Evolutionary conservation across 2,888 invertebrate species (phyloP).

Genomic region (Scaptomyza tumidula): DNA sequence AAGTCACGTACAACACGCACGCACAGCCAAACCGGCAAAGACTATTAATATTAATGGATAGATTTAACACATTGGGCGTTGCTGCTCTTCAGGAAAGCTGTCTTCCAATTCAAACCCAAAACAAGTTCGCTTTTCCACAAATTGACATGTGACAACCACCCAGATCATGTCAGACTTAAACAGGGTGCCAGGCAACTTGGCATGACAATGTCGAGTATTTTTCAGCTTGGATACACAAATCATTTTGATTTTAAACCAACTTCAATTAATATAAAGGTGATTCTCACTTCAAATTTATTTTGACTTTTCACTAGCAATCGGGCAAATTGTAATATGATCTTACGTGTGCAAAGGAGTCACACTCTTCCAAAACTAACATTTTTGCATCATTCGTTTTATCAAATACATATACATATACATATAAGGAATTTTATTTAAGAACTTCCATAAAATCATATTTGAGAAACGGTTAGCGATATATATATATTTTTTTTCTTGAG

Average conservation of each 20-base stretch:
- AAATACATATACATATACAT: no score
- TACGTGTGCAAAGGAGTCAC: no score
- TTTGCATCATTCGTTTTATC: no score
- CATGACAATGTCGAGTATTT: slow-evolving; percentile 53
- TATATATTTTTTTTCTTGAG: no score
- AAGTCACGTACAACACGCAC: slow-evolving; percentile 80
- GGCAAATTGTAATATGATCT: no score
- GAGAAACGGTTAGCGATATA: no score
- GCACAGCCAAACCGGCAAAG: slow-evolving; percentile 22
- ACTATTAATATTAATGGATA: slow-evolving; percentile 82
- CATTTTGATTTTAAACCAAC: slow-evolving; percentile 36
- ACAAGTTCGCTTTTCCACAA: slow-evolving; percentile 52
- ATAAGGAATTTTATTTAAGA: no score
- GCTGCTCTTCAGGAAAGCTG: slow-evolving; percentile 55
- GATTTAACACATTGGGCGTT: slow-evolving; percentile 81
- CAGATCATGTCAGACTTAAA: slow-evolving; percentile 24
- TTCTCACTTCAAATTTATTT: background rate
- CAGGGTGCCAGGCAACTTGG: slow-evolving; percentile 34
- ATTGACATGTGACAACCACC: slow-evolving; percentile 76
- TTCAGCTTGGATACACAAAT: slow-evolving; percentile 11
- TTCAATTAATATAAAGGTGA: background rate
- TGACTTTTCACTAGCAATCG: no score
- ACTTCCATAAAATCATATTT: no score
- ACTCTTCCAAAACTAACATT: no score
- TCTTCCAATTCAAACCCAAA: slow-evolving; percentile 26